Base-by-base conservation (phyloP, 2,113 vertebrate species). In the Chaetorhynchus papuensis region DNA sequence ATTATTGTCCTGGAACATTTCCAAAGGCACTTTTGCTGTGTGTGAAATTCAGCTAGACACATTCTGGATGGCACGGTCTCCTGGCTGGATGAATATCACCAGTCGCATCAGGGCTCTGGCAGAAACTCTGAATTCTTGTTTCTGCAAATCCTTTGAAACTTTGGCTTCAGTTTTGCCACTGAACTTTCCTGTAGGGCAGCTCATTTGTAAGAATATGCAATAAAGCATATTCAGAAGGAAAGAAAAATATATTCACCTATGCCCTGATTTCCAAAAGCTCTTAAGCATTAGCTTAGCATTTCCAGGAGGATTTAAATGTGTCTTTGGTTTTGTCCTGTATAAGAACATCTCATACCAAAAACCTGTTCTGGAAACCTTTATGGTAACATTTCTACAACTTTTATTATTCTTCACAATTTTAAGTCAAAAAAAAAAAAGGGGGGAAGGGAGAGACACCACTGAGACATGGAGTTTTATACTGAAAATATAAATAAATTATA, bases 401-500 rank as follows among this genome's bases (percentile, higher is more conserved):
- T 72, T 69, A 50, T 6, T 61, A n/a, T 35, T 89, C 50, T 86
- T 92, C 47, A 37, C 31, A 60, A 56, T 16, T 66, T 8, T 56
- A 63, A 90, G 28, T 44, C 52, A 77, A 61, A 79, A n/a, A 89
- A 47, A 86, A 28, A 7, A 2, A 11, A 2, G 7, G 11, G 19
- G 12, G 3, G 14, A 39, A 59, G 30, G 27, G 31, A 82, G 42
- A 71, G 30, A 22, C 56, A 56, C 33, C 50, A 59, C 10, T 33
- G 52, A 52, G 76, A 90, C 52, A 60, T 37, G 52, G 79, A 80
- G 83, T 92, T 95, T 81, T 78, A 49, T 52, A 80, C 63, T 60
- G 71, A 86, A 93, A 95, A 92, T 64, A 96, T 97, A 94, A 97
- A 97, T 96, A 94, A 97, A 90, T 96, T 44, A 96, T 96, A 56